Percentiles rank a stretch among this genome's conserved stretches.
Conservation (phyloP, 2,113 vertebrate species). For the Hystrix brachyura region DNA sequence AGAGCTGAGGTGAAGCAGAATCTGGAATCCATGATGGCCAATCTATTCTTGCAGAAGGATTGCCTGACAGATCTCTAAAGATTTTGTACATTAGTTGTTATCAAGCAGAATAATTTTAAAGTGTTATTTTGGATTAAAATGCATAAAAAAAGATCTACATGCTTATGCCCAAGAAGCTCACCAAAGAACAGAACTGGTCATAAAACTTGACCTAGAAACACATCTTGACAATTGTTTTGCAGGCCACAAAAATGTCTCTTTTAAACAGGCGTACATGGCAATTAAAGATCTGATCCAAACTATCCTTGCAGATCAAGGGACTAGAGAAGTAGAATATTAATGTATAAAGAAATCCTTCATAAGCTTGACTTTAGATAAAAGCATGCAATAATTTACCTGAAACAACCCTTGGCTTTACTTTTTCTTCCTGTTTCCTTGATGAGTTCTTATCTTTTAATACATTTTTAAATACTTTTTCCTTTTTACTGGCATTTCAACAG, state of each 20-base stretch:
- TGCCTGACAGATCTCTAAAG: not conserved
- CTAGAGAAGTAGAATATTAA: not conserved
- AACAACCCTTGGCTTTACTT: not conserved
- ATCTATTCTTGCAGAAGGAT: not conserved
- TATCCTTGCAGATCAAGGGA: not conserved
- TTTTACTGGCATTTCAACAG: not conserved
- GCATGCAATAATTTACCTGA: not conserved
- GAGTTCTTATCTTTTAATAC: not conserved
- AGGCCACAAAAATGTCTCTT: constrained; percentile 1
- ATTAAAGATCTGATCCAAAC: not conserved
- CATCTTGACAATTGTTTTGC: not conserved
- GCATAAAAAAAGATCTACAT: not conserved
- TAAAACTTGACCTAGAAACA: not conserved
- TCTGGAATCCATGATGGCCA: not conserved
- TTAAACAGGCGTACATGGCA: not conserved
- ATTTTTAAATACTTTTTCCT: constrained; percentile 22
- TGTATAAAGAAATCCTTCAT: not conserved
- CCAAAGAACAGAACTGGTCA: not conserved
- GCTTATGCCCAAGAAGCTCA: not conserved
- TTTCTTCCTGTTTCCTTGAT: not conserved
- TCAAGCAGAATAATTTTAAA: not conserved
- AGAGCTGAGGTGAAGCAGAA: not conserved
- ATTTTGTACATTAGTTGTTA: not conserved
- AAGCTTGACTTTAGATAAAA: not conserved
- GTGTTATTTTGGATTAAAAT: not conserved